Base-by-base conservation (phyloP, 2,888 invertebrate species). In the Cybosia mesomella region DNA sequence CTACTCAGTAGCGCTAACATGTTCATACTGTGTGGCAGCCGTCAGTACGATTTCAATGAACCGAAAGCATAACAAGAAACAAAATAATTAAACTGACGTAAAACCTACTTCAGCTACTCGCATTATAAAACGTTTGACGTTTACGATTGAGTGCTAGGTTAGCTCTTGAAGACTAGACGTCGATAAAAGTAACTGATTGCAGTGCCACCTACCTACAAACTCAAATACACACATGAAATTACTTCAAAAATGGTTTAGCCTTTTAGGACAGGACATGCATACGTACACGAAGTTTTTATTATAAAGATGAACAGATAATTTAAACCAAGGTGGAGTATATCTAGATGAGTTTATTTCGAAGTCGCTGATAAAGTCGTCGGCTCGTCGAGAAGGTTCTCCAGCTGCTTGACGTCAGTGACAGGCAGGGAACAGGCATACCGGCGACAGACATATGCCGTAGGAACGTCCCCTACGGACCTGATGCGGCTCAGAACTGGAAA, bases 361-460 rank as follows among this genome's bases (percentile, higher is more conserved):
- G 76, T 69, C 7, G 65, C 11, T 21, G 80, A 62, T 21, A 72
- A 72, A 1, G 86, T 82, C 9, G 87, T 82, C 8, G 87, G 73
- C 67, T 94, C 93, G 76, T 96, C 96, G 13, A 97, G 91, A 24
- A 96, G 89, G 24, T 90, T 91, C 69, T 95, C 96, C 13, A 97
- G 93, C 67, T 96, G 96, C 21, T 95, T 95, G 0, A 96, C 96
- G 65, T 96, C 96, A 0, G 96, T 96, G 60, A 97, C 97, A 2
- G 98, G 98, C 66, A 97, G 91, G 8, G 97, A 96, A 88, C 98
- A 98, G 1, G 97, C 95, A 87, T 96, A 97, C 80, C 97, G 96
- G 9, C 97, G 95, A 86, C 98, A 98, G n/a, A 98, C 97, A 87
- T 97, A 98, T 28, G 97, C 98, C 0, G 97, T 96, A 0, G 97